Percentiles rank a stretch among this genome's conserved stretches.
Conservation (phyloP, 2,888 invertebrate genomes). For the Calameuta pallipes region DNA sequence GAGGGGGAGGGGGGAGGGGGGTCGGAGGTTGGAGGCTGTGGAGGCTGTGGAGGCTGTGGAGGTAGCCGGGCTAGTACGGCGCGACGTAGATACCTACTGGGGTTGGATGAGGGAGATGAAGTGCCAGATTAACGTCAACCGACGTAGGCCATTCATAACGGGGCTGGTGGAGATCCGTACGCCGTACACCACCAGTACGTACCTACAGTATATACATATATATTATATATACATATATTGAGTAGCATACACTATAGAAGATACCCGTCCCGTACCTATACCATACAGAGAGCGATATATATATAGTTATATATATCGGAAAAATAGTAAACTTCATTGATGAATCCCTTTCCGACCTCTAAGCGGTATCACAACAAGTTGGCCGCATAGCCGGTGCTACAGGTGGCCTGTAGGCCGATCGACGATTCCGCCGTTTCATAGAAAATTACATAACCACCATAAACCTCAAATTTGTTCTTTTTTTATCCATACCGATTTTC, state of each 20-base stretch:
- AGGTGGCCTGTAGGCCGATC: slow-evolving; percentile 45
- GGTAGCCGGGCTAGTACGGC: slow-evolving; percentile 4
- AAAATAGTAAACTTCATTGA: slow-evolving; percentile 50
- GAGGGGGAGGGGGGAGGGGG: no score
- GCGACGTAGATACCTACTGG: slow-evolving; percentile 14
- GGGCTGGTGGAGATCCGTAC: slow-evolving; percentile 24
- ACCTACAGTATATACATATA: neutral
- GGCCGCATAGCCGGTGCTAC: slow-evolving; percentile 45
- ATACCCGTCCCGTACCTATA: slow-evolving; percentile 22
- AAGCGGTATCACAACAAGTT: slow-evolving; percentile 45
- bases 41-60: slow-evolving; percentile 10
- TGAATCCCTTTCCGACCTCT: slow-evolving; percentile 48
- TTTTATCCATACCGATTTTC: no score
- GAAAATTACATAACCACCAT: no score
- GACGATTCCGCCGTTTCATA: no score
- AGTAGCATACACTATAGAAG: slow-evolving; percentile 40
- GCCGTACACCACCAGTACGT: neutral
- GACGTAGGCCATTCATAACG: slow-evolving; percentile 51
- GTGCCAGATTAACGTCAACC: slow-evolving; percentile 52
- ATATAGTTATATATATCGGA: slow-evolving; percentile 25
- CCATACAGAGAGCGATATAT: neutral
- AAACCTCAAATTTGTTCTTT: no score
- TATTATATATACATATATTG: neutral
- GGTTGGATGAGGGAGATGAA: slow-evolving; percentile 29
- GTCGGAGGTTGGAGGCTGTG: slow-evolving; percentile 12